A percentile compares a stretch with the other conserved stretches of the same genome.
Evolutionary conservation across 2,113 vertebrate species (phyloP).

Genomic region (Glaucomys volans): DNA sequence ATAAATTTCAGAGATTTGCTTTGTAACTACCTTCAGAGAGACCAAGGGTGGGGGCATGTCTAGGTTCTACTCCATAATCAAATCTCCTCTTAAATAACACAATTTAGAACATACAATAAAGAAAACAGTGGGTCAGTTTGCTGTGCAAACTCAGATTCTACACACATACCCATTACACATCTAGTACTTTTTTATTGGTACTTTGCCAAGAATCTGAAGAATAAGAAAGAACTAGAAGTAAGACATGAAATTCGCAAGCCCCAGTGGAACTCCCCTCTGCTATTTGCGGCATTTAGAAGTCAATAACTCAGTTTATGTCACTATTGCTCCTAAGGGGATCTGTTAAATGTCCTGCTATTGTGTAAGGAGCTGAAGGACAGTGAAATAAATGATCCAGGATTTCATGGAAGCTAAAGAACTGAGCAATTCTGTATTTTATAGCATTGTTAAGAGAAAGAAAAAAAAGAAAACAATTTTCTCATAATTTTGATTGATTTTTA

Average conservation of each 20-base stretch:
- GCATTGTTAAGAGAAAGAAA: neutral
- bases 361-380: neutral
- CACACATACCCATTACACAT: neutral
- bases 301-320: neutral
- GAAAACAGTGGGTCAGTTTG: neutral
- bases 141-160: neutral
- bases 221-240: neutral
- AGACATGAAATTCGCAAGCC: neutral
- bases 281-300: neutral
- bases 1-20: neutral
- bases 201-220: neutral
- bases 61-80: neutral
- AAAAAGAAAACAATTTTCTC: neutral
- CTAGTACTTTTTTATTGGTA: neutral
- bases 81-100: neutral
- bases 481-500: conserved; percentile 52
- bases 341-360: neutral
- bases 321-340: neutral
- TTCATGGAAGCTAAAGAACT: neutral
- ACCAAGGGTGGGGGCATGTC: neutral
- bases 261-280: accelerated
- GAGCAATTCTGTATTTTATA: neutral
- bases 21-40: neutral
- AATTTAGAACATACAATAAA: conserved; percentile 19
- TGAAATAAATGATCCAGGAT: conserved; percentile 33